Conservation (phyloP, 2,797 vertebrate species). For the Eurystomus glaucurus region DNA sequence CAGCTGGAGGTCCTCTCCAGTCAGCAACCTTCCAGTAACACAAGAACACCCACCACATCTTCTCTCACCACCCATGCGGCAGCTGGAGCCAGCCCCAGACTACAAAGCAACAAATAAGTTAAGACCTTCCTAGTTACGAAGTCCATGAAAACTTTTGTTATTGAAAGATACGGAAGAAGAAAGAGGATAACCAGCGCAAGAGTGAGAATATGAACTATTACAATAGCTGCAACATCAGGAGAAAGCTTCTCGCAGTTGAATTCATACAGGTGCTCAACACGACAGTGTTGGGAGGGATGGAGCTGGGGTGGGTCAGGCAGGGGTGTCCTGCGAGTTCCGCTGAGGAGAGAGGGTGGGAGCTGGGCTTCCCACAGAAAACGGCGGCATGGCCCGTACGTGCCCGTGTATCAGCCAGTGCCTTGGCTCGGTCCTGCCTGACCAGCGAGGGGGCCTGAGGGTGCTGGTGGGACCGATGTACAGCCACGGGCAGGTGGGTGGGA, state of each 20-base stretch:
- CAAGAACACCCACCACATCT: fast-evolving
- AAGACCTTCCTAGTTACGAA: not conserved
- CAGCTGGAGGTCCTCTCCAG: not conserved
- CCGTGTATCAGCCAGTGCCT: no score
- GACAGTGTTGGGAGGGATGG: no score
- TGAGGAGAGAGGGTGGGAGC: no score
- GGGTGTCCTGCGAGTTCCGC: no score
- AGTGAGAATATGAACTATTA: not conserved
- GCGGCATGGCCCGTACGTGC: no score
- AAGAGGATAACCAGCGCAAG: not conserved
- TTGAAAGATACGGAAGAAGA: not conserved
- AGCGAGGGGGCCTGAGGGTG: no score
- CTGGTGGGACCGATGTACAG: no score
- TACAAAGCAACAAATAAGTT: not conserved
- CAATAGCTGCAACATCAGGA: not conserved
- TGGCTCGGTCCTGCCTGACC: no score
- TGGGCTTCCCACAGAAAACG: no score
- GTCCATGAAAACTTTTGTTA: not conserved
- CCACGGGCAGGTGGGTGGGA: no score
- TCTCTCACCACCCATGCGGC: not conserved
- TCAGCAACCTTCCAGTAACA: not conserved
- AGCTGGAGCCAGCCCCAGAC: not conserved
- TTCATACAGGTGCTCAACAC: not conserved
- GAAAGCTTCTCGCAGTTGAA: not conserved
- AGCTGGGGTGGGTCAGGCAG: not conserved